Percentiles rank a stretch among this genome's conserved stretches.
Conservation (phyloP, 2,113 vertebrate species). For the Gopherus flavomarginatus region DNA sequence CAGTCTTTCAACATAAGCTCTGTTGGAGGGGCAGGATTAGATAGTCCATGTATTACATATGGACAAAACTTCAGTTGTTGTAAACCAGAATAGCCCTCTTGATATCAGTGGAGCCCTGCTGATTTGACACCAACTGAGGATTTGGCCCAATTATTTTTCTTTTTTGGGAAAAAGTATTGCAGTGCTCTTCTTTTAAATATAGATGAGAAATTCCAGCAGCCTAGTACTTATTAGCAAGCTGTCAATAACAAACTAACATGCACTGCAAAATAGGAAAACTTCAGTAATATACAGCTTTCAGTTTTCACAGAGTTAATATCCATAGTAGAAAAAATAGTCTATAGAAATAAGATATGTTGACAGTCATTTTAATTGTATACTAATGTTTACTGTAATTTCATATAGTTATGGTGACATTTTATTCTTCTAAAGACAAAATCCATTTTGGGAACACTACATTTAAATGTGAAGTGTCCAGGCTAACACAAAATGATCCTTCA, state of each 20-base stretch:
- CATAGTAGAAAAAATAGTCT: background rate
- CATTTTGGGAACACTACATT: conserved; percentile 28
- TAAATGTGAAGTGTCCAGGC: conserved; percentile 42
- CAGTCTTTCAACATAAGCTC: background rate
- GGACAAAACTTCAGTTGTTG: background rate
- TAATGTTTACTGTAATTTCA: conserved; percentile 11
- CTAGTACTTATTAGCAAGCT: background rate
- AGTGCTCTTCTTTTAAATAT: background rate
- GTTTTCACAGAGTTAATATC: conserved; percentile 18
- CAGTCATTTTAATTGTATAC: background rate
- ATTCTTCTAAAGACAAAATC: conserved; percentile 37
- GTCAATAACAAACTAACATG: background rate
- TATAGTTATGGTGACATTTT: conserved; percentile 22
- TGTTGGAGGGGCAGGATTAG: background rate
- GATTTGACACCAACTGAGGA: background rate
- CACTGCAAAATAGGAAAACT: background rate
- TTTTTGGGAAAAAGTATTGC: background rate
- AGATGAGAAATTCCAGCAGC: background rate
- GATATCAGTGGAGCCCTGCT: background rate
- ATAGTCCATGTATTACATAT: background rate
- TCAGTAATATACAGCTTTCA: background rate
- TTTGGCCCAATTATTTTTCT: conserved; percentile 6
- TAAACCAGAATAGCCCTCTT: background rate
- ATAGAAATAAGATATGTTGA: background rate
- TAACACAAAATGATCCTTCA: conserved; percentile 21